Evolutionary conservation across 2,113 vertebrate genomes (phyloP).

Genomic region (Chaetodon trifascialis): DNA sequence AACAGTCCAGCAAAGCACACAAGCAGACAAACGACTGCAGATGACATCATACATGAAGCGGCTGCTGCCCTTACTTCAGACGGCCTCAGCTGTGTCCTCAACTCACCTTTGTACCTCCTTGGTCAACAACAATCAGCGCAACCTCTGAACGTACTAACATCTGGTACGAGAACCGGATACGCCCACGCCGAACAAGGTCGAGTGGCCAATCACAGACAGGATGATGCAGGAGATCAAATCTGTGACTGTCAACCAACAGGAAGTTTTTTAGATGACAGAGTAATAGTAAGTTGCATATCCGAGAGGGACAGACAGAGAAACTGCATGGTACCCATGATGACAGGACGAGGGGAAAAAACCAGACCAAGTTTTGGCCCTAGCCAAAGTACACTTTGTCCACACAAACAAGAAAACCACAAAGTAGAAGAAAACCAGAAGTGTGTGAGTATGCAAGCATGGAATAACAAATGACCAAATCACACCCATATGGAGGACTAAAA

Average conservation of each 20-base stretch:
- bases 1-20: conserved; percentile 52
- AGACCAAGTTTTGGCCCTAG: conserved; percentile 27
- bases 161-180: conserved; percentile 5
- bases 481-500: conserved; percentile 50
- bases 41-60: conserved; percentile 66
- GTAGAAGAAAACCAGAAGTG: conserved; percentile 51
- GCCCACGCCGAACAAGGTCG: neutral
- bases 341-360: neutral
- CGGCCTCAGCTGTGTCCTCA: conserved; percentile 51
- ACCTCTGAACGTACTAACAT: conserved; percentile 26
- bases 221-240: conserved; percentile 1
- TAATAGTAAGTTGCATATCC: neutral
- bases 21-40: conserved; percentile 47
- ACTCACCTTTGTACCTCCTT: conserved; percentile 46
- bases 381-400: conserved; percentile 60
- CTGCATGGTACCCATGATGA: neutral
- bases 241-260: neutral
- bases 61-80: conserved; percentile 42
- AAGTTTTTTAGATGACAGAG: neutral
- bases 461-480: conserved; percentile 67
- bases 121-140: conserved; percentile 5
- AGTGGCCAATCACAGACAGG: neutral
- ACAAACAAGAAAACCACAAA: conserved; percentile 75
- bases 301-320: neutral
- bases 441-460: conserved; percentile 48